A percentile compares a stretch with the other conserved stretches of the same genome.
phyloP scores from a whole-genome alignment of 2,888 invertebrate species.

The Philopedon plagiatum region DNA sequence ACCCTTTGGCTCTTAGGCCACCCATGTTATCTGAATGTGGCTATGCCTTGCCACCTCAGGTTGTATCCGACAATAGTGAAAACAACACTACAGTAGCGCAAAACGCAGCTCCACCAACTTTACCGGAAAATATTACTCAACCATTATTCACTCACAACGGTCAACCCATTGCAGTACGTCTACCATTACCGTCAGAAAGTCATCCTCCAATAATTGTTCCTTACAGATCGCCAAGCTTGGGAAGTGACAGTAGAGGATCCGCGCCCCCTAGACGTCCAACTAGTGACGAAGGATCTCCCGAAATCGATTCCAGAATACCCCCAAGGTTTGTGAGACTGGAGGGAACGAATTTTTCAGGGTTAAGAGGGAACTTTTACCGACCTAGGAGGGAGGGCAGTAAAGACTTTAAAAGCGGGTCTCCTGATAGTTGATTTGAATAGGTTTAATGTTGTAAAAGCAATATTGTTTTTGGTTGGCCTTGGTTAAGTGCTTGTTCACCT shows the following conservation, averaged over 20 bases:
- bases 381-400: slow-evolving; percentile 21
- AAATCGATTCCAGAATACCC: slow-evolving; percentile 35
- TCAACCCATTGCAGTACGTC: slow-evolving; percentile 13
- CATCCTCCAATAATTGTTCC: slow-evolving; percentile 5
- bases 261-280: not conserved
- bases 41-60: slow-evolving; percentile 16
- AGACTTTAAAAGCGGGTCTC: slow-evolving; percentile 24
- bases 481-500: slow-evolving; percentile 24
- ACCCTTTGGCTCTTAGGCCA: slow-evolving; percentile 28
- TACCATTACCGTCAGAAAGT: slow-evolving; percentile 10
- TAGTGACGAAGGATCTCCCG: slow-evolving; percentile 12
- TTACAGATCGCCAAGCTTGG: slow-evolving; percentile 1
- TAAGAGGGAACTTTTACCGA: slow-evolving; percentile 23
- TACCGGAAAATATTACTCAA: slow-evolving; percentile 14
- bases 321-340: slow-evolving; percentile 38
- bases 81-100: not conserved
- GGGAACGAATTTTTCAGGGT: slow-evolving; percentile 20
- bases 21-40: not conserved
- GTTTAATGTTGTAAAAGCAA: not conserved
- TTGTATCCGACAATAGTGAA: slow-evolving; percentile 5
- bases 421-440: slow-evolving; percentile 37
- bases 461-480: slow-evolving; percentile 32
- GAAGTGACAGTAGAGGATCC: not conserved
- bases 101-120: not conserved
- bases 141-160: slow-evolving; percentile 13